Evolutionary conservation across 2,797 vertebrate species (phyloP), one percentile per base, ranked within the genome.

Genomic region (Heliangelus exortis): DNA sequence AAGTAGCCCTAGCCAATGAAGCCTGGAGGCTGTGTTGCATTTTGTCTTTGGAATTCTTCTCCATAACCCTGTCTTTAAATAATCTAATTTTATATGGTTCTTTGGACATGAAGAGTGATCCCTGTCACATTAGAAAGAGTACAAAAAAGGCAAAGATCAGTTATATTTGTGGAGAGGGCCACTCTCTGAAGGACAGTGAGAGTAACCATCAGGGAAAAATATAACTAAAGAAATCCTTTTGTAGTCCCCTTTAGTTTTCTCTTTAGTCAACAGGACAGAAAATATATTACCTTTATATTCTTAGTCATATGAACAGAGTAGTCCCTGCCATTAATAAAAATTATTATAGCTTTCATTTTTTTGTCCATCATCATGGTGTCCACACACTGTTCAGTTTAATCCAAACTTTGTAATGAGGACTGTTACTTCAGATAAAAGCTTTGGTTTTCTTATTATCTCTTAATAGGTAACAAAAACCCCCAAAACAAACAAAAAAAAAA

Each of bases 21-120:
- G 59, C 31, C 53, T 71, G 53, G 63, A 73, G 71, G 28, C 26
- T 53, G n/a, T 79, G 26, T 33, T 73, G 76, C 55, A 66, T 84
- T 87, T 94, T 82, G 43, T 82, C 34, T 55, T 59, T 36, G 17
- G n/a, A 90, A 87, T 87, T 76, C 16, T 3, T 89, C 71, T 84
- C 81, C 31, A 41, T 31, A 87, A 7, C 10, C 13, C 22, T 53
- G 1, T 36, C 41, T 87, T 84, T 78, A 91, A 88, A 75, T 14
- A 14, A n/a, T 29, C 43, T 43, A 76, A 45, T 25, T 77, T 92
- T 36, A 12, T 47, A 26, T 61, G 25, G 28, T 61, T 80, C 72
- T 80, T 77, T 65, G 54, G 50, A 93, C 45, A 34, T 71, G n/a
- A 94, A 79, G 55, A 90, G 89, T 76, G 51, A 71, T 69, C 71